phyloP scores from a whole-genome alignment of 1,140 invertebrate genomes.

The Trichoplusia ni region DNA sequence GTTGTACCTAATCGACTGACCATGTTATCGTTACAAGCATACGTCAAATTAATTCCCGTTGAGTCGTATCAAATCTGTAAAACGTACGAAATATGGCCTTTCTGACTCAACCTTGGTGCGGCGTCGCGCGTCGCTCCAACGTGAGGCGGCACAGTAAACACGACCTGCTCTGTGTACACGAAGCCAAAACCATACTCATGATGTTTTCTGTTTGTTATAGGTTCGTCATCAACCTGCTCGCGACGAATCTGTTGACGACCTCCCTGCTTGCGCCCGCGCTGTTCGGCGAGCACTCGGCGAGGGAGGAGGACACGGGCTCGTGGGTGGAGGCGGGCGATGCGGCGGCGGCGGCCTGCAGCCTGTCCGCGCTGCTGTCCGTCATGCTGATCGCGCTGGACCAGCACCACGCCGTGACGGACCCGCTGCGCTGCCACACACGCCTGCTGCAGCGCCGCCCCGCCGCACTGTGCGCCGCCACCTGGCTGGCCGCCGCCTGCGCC shows the following conservation, averaged over 20 bases:
- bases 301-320: slow-evolving; percentile 43
- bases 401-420: slow-evolving; percentile 93
- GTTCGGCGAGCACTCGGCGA: slow-evolving; percentile 69
- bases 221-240: slow-evolving; percentile 80
- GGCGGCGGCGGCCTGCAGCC: slow-evolving; percentile 65
- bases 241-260: slow-evolving; percentile 77
- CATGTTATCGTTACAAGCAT: slow-evolving; percentile 15
- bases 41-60: slow-evolving; percentile 26
- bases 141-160: slow-evolving; percentile 16
- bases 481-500: slow-evolving; percentile 84
- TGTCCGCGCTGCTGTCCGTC: slow-evolving; percentile 84
- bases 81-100: slow-evolving; percentile 22
- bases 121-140: slow-evolving; percentile 8
- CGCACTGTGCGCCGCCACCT: slow-evolving; percentile 85
- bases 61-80: slow-evolving; percentile 4
- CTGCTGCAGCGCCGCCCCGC: slow-evolving; percentile 88
- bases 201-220: slow-evolving; percentile 70
- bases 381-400: slow-evolving; percentile 93
- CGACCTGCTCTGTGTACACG: slow-evolving; percentile 3
- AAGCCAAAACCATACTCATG: slow-evolving; percentile 28
- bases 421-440: slow-evolving; percentile 90
- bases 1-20: background rate
- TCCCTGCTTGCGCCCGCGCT: slow-evolving; percentile 75
- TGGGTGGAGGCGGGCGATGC: slow-evolving; percentile 71
- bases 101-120: slow-evolving; percentile 16